These are phyloP conservation scores for Zele albiditarsus DNA, from an alignment of 2,888 invertebrate species.

Conservation along the genomic window DNA sequence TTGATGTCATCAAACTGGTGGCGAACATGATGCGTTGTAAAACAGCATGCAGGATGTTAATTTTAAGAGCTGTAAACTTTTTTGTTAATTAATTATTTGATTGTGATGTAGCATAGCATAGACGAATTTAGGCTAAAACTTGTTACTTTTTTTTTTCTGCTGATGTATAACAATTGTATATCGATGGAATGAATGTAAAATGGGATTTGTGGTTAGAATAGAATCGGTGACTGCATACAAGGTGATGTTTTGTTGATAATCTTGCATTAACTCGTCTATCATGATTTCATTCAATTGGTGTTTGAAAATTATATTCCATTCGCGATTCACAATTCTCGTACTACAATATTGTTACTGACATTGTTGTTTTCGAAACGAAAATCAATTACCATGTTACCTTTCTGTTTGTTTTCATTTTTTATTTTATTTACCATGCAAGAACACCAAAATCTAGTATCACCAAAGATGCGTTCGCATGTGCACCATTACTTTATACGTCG, in stretches of 20 bases:
- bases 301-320: constrained; percentile 8
- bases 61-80: constrained; percentile 49
- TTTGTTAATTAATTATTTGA: constrained; percentile 51
- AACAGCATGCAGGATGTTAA: constrained; percentile 47
- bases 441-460: constrained; percentile 67
- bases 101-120: constrained; percentile 57
- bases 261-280: constrained; percentile 60
- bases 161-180: constrained; percentile 32
- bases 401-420: constrained; percentile 11
- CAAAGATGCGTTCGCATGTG: constrained; percentile 62
- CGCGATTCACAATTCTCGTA: background rate
- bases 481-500: constrained; percentile 59
- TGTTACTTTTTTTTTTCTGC: constrained; percentile 24
- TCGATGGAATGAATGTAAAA: constrained; percentile 16
- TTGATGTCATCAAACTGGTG: constrained; percentile 29
- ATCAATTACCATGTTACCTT: background rate
- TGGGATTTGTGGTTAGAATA: constrained; percentile 8
- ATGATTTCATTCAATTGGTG: constrained; percentile 26
- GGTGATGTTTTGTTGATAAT: constrained; percentile 61
- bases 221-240: constrained; percentile 50
- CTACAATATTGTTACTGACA: background rate
- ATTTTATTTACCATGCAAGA: constrained; percentile 58
- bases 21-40: constrained; percentile 20
- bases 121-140: constrained; percentile 40
- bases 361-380: background rate